Percentiles rank a stretch among this genome's conserved stretches.
These are phyloP conservation scores for Callithrix jacchus DNA, from an alignment of 2,113 vertebrate species.

Conservation along the genomic window DNA sequence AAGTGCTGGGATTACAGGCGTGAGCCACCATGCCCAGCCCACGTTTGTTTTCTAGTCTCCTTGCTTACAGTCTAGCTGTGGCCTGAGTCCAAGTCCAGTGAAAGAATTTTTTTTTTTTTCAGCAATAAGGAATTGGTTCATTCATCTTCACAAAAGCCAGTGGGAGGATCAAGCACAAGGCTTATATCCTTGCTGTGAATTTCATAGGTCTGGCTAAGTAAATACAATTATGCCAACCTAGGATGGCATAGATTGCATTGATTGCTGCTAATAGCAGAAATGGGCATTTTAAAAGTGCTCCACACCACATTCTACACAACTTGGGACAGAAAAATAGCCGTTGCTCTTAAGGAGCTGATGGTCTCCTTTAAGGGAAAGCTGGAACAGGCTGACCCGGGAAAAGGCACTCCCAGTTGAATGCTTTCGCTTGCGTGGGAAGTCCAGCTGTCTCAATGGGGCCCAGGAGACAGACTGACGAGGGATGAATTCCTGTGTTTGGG, in stretches of 20 bases:
- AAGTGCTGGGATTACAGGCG: no score
- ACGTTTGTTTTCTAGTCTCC: not conserved
- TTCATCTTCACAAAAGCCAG: not conserved
- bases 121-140: not conserved
- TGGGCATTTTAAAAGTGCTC: not conserved
- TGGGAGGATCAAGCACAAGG: not conserved
- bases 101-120: not conserved
- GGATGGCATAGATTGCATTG: not conserved
- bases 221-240: not conserved
- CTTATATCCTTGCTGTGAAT: not conserved
- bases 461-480: constrained; percentile 66
- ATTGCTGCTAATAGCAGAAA: not conserved
- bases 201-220: not conserved
- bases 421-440: constrained; percentile 66
- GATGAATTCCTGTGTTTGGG: constrained; percentile 68
- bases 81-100: not conserved
- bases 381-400: constrained; percentile 53
- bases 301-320: not conserved
- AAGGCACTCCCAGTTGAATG: constrained; percentile 14
- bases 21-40: not conserved
- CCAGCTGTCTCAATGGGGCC: constrained; percentile 61
- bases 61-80: not conserved
- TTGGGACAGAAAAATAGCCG: not conserved
- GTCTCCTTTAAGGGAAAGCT: constrained; percentile 12
- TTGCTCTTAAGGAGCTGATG: not conserved